phyloP scores from a whole-genome alignment of 2,888 invertebrate genomes.

The Barypeithes pellucidus region DNA sequence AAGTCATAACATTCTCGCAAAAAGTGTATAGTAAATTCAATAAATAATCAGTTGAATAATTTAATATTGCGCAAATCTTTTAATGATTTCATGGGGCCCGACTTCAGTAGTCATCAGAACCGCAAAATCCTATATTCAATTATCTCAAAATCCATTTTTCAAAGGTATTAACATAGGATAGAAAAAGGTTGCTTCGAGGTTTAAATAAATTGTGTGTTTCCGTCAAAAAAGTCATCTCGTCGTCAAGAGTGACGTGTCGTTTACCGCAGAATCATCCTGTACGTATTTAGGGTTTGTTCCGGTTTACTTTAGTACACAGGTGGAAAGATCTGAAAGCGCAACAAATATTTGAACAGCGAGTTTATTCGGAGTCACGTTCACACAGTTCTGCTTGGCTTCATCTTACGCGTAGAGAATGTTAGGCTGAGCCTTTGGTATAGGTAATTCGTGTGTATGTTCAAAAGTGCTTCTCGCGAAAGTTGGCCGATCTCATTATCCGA shows the following conservation, averaged over 20 bases:
- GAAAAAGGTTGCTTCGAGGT: background rate
- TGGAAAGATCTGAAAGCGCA: slow-evolving; percentile 69
- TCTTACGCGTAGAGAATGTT: slow-evolving; percentile 68
- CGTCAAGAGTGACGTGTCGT: slow-evolving; percentile 37
- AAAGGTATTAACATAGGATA: no score
- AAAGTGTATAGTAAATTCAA: no score
- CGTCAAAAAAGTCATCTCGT: slow-evolving; percentile 8
- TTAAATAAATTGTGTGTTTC: slow-evolving; percentile 6
- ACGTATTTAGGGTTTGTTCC: slow-evolving; percentile 48
- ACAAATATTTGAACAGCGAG: slow-evolving; percentile 69
- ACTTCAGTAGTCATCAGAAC: no score
- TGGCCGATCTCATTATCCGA: slow-evolving; percentile 26
- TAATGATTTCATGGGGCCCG: no score
- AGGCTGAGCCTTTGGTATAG: slow-evolving; percentile 51
- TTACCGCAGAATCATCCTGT: slow-evolving; percentile 53
- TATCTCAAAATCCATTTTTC: no score
- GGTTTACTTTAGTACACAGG: slow-evolving; percentile 64
- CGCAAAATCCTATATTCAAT: no score
- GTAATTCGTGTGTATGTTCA: slow-evolving; percentile 53
- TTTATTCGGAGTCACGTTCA: slow-evolving; percentile 70
- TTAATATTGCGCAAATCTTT: no score
- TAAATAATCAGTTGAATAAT: no score
- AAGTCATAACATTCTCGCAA: no score
- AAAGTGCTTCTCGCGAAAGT: slow-evolving; percentile 26
- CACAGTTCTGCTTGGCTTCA: slow-evolving; percentile 69